Conservation (phyloP, 2,888 invertebrate species). For the Laspeyria flexula region DNA sequence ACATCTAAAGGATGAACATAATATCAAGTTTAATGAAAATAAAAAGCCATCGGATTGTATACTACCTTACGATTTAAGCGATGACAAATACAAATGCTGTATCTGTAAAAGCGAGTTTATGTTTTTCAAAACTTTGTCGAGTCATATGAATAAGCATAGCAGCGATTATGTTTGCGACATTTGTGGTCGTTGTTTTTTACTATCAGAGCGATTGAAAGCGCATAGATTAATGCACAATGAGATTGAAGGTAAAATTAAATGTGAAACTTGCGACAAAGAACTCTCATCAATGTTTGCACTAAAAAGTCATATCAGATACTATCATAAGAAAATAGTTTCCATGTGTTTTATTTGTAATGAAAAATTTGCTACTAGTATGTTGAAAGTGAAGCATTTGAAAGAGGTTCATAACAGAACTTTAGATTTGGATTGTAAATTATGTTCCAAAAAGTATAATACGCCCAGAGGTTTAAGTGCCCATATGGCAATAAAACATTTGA, state of each 20-base stretch:
- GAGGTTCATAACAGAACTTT: slow-evolving; percentile 32
- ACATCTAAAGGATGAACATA: slow-evolving; percentile 36
- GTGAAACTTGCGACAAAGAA: slow-evolving; percentile 35
- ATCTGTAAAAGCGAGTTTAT: slow-evolving; percentile 57
- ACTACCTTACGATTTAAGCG: slow-evolving; percentile 37
- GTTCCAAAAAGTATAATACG: slow-evolving; percentile 33
- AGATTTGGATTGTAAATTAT: slow-evolving; percentile 38
- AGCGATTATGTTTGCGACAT: slow-evolving; percentile 69
- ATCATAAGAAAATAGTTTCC: slow-evolving; percentile 52
- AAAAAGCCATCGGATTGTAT: slow-evolving; percentile 40
- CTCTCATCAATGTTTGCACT: slow-evolving; percentile 23
- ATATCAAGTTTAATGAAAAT: slow-evolving; percentile 34
- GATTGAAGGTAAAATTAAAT: slow-evolving; percentile 23
- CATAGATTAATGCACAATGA: slow-evolving; percentile 27
- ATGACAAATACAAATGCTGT: slow-evolving; percentile 35
- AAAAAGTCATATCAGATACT: slow-evolving; percentile 50
- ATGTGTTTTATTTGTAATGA: slow-evolving; percentile 42
- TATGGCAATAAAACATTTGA: slow-evolving; percentile 31
- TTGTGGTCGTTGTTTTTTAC: slow-evolving; percentile 71
- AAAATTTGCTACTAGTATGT: slow-evolving; percentile 19
- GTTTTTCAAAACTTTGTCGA: slow-evolving; percentile 57
- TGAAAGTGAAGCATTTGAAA: slow-evolving; percentile 33
- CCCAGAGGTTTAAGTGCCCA: slow-evolving; percentile 31
- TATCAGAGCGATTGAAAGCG: slow-evolving; percentile 33
- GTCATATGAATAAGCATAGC: slow-evolving; percentile 75